Evolutionary conservation across 2,888 invertebrate species (phyloP), one percentile per base, ranked within the genome.

Genomic region (Pycnomerus fuliginosus): DNA sequence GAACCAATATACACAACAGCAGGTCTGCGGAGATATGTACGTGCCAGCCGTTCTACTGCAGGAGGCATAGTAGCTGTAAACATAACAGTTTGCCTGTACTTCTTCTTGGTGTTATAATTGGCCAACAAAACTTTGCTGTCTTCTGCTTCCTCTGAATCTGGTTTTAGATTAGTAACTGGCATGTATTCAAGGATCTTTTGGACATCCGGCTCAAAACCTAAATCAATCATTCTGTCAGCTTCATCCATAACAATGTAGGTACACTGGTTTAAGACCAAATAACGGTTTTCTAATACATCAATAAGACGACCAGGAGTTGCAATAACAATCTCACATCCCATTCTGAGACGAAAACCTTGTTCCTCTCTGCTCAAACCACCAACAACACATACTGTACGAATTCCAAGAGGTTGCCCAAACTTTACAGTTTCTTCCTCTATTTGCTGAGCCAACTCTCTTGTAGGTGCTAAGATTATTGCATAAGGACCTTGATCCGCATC

Each of bases 1-100:
- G 95, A 93, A 44, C 98, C 98, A 53, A 99, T 98, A 69, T 98
- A 71, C 0, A 99, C 98, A 1, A 97, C 90, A 7, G 98, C 95
- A 0, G 99, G 99, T 61, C 99, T 79, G 40, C 99, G 80, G 13
- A 99, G 76, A 74, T 99, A 99, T 16, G 86, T 90, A 50, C 96
- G 80, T 0, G 99, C 99, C 50, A 99, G 75, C 47, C 98, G 80
- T 75, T 99, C 99, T 1, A 99, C 96, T 2, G 97, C 92, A 0
- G 97, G 87, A 4, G 97, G 97, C 99, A 99, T 99, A 52, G 99
- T 99, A 2, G 99, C 99, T 32, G 99, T 99, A 74, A 99, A 99
- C 99, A 99, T 99, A 69, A 99, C 99, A 62, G 99, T 99, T 86
- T 97, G 97, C 69, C 97, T 79, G 72, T 90, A 99, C 71, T 99